These are phyloP conservation scores for Amaurobius ferox DNA, from an alignment of 2,888 invertebrate species.

Conservation along the genomic window DNA sequence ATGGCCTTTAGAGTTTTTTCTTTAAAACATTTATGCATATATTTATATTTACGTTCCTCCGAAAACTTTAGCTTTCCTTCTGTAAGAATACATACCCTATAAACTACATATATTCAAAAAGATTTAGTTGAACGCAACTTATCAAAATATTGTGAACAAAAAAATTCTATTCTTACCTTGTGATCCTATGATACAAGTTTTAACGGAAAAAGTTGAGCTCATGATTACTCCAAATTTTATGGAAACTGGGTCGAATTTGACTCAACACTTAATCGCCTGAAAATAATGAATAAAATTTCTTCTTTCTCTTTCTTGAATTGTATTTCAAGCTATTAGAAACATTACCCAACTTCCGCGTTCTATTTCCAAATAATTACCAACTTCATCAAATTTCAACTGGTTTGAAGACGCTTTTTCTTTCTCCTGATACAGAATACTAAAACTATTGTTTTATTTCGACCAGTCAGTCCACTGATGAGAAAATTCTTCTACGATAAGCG, in stretches of 20 bases:
- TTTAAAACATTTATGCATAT: too few species aligned
- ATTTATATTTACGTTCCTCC: too few species aligned
- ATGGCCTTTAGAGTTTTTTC: too few species aligned
- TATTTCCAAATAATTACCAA: too few species aligned
- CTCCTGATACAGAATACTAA: not conserved
- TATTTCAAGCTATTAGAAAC: not conserved
- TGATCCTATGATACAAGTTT: slow-evolving; percentile 41
- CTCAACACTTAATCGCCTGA: not conserved
- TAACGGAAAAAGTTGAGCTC: slow-evolving; percentile 28
- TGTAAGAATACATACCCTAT: too few species aligned
- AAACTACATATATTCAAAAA: too few species aligned
- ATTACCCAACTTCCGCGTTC: too few species aligned
- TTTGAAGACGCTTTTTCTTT: not conserved
- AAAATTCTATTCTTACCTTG: slow-evolving; percentile 24
- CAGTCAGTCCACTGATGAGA: too few species aligned
- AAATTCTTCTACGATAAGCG: too few species aligned
- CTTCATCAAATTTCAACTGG: slow-evolving; percentile 30
- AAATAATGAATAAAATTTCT: not conserved
- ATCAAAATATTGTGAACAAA: not conserved
- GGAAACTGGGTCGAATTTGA: not conserved
- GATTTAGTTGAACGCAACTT: not conserved
- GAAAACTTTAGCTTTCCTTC: too few species aligned
- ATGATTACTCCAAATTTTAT: not conserved
- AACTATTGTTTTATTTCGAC: too few species aligned
- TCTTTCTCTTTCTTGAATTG: not conserved